Evolutionary conservation across 2,797 vertebrate species (phyloP), one percentile per base, ranked within the genome.

Genomic region (Halcyon badia): DNA sequence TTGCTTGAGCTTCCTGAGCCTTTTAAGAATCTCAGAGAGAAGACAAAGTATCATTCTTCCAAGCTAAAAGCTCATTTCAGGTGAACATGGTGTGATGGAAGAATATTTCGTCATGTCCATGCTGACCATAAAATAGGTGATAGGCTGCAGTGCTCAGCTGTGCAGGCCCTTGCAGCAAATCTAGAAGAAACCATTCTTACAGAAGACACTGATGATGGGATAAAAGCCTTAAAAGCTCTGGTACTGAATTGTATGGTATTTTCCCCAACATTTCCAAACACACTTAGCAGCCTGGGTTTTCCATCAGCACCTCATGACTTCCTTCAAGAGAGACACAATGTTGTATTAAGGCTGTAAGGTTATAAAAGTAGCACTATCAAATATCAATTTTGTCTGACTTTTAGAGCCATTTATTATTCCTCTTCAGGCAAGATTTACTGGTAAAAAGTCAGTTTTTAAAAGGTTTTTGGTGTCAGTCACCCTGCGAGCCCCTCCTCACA

Each of bases 51-150:
- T 85, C 14, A 54, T 71, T 93, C 57, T 95, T 93, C 49, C 20
- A 75, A 64, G 68, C 31, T 85, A 85, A 89, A 94, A 71, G 22
- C 85, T 94, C 24, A 37, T 84, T 90, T 95, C 20, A 57, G 64
- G 44, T 0, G 0, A 94, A 60, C 24, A 28, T 46, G 28, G 61
- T 83, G 48, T 71, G 64, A 57, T 30, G 41, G 72, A 90, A 94
- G 79, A 91, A 49, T 94, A 80, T 88, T 93, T 95, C 60, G 83
- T 78, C 12, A 2, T 49, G 57, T 37, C 41, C 3, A 2, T 49
- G 49, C 28, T 87, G 87, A 62, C 41, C 39, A 66, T 84, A 84
- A 95, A 86, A 90, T 56, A 87, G 3, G 56, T 39, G 77, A 77
- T 76, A 89, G 33, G n/a, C 60, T 56, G 7, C 31, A 77, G 48